Evolutionary conservation across 23 tunicate genomes (phyloP), one percentile per base, ranked within the genome.

Genomic region (Clavelina lepadiformis): DNA sequence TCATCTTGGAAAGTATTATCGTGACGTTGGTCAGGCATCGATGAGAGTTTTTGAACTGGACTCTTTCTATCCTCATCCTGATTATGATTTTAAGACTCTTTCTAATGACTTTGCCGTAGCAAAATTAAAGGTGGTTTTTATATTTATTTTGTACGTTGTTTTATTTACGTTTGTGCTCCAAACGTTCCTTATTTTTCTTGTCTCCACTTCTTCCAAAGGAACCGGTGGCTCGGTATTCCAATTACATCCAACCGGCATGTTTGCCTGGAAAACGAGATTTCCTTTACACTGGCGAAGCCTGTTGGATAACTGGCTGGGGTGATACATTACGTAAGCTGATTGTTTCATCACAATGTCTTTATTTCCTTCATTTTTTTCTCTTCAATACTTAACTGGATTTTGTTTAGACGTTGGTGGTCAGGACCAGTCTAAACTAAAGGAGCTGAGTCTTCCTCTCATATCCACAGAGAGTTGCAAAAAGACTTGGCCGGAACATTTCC

Each of bases 221-320:
- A 13, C 63, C 59, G 1, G 65, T 72, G 3, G n/a, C n/a, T n/a
- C 22, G n/a, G 31, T 86, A 73, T 64, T 61, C 76, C 28, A 50
- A 63, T 26, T 64, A 72, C 53, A 85, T 91, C 27, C 79, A 81
- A 34, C 98, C 98, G 1, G 75, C 59, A 8, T 82, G 98, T 41
- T 38, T 91, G 7, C 98, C 98, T 1, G 69, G 36, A 4, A 75
- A 70, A 82, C 33, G 22, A 31, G 68, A 56, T 4, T 19, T 24
- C 30, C 26, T 84, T 35, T 25, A 27, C 6, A 54, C 75, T 13
- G 73, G 69, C 7, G 73, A 70, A 27, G 62, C 50, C 56, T 32
- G 52, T 28, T 91, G 82, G 83, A 73, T 91, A 28, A 77, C 82
- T 11, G 98, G 98, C 28, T 91, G 98, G 98, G 98, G 98, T 28